A percentile compares a stretch with the other conserved stretches of the same genome.
phyloP scores from a whole-genome alignment of 2,888 invertebrate species.

The Sinotaia quadrata region DNA sequence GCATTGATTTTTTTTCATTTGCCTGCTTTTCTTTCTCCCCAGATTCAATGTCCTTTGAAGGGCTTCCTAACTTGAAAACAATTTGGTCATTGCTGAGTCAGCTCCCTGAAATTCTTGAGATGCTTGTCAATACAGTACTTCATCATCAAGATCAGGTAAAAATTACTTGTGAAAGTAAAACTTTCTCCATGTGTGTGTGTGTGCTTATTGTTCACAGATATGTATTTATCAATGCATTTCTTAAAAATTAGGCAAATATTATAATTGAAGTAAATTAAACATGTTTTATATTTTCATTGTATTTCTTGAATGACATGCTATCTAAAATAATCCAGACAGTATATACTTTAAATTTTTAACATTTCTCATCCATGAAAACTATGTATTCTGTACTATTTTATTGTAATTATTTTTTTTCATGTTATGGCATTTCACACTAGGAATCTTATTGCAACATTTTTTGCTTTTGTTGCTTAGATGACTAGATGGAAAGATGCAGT shows the following conservation, averaged over 20 bases:
- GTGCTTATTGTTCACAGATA: background rate
- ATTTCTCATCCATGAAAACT: too few species aligned
- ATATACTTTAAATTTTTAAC: too few species aligned
- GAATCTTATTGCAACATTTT: background rate
- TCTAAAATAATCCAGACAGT: too few species aligned
- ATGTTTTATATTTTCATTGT: too few species aligned
- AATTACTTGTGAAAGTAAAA: background rate
- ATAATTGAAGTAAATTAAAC: too few species aligned
- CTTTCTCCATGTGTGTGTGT: conserved; percentile 11
- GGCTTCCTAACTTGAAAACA: conserved; percentile 10
- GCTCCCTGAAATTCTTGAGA: conserved; percentile 19
- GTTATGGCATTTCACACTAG: background rate
- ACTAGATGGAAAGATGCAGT: conserved; percentile 31
- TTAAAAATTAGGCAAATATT: too few species aligned
- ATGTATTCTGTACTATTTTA: background rate
- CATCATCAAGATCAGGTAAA: conserved; percentile 15
- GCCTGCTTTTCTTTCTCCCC: too few species aligned
- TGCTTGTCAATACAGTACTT: conserved; percentile 9
- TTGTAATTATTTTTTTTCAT: background rate
- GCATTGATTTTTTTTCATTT: too few species aligned
- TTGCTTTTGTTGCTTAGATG: background rate
- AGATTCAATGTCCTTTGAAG: background rate
- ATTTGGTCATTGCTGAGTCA: conserved; percentile 12
- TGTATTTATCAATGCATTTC: background rate
- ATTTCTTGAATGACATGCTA: too few species aligned